Conservation (phyloP, 2,113 vertebrate species). For the Cephalopholis sonnerati region DNA sequence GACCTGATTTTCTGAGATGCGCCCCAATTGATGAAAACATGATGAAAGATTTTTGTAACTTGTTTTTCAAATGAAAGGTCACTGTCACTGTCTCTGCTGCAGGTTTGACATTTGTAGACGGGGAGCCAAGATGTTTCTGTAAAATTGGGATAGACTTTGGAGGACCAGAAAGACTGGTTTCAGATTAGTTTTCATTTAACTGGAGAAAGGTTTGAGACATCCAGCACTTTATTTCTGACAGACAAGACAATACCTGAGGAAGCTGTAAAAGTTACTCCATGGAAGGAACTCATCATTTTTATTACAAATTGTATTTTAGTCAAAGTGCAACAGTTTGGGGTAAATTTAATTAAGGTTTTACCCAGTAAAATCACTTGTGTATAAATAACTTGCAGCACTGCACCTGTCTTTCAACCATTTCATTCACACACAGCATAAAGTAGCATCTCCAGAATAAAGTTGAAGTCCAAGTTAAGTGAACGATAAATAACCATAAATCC, state of each 20-base stretch:
- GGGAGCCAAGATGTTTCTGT: neutral
- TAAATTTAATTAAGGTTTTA: neutral
- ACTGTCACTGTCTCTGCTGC: neutral
- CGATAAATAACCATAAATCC: slow-evolving; percentile 1
- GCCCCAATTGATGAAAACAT: neutral
- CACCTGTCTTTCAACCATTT: slow-evolving; percentile 20
- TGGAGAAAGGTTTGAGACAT: neutral
- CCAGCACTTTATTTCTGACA: neutral
- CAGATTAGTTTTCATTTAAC: neutral
- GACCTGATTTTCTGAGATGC: neutral
- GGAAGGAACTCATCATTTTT: neutral
- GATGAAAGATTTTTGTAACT: neutral
- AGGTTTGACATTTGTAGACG: neutral
- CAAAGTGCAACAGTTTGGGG: neutral
- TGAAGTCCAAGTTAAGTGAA: neutral
- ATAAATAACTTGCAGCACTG: neutral
- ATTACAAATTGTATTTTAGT: neutral
- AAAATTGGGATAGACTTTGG: neutral
- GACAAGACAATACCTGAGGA: neutral
- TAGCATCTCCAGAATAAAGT: neutral
- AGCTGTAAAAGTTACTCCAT: neutral
- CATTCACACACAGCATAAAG: slow-evolving; percentile 22
- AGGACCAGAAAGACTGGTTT: neutral
- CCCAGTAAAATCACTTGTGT: neutral
- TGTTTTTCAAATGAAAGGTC: neutral